Evolutionary conservation across 2,113 vertebrate genomes (phyloP).

Genomic region (Megaceryle torquata): DNA sequence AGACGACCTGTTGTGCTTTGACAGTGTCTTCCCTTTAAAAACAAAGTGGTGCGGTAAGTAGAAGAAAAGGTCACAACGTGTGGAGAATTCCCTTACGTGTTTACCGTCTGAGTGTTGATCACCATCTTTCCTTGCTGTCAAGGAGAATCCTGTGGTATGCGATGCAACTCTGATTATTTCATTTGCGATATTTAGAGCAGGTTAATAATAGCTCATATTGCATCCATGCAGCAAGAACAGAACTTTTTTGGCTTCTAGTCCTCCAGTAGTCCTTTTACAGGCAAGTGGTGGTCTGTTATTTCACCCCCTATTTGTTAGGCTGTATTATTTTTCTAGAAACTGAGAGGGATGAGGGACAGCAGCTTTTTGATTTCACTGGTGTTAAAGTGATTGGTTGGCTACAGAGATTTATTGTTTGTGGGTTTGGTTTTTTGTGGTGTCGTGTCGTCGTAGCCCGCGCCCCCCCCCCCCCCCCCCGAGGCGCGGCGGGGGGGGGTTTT

Average conservation of each 20-base stretch:
- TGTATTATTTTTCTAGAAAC: not conserved
- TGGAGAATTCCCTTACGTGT: not conserved
- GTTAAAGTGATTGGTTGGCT: not conserved
- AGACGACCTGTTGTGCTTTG: not conserved
- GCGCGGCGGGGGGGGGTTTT: too few species aligned
- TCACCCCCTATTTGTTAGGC: not conserved
- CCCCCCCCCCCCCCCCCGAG: too few species aligned
- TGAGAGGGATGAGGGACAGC: not conserved
- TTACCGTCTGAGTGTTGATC: not conserved
- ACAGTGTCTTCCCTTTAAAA: not conserved
- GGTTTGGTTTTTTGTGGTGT: too few species aligned
- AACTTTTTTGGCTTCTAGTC: not conserved
- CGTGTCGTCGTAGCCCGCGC: too few species aligned
- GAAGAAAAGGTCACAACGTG: not conserved
- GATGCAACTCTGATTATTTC: not conserved
- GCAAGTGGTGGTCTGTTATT: not conserved
- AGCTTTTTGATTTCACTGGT: not conserved
- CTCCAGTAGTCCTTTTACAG: not conserved
- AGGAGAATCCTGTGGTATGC: not conserved
- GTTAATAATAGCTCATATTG: slow-evolving; percentile 36
- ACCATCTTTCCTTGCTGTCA: not conserved
- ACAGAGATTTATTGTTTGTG: not conserved
- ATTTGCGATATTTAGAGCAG: not conserved
- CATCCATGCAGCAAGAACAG: not conserved
- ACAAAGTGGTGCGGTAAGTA: not conserved